A percentile compares a stretch with the other conserved stretches of the same genome.
phyloP scores from a whole-genome alignment of 2,113 vertebrate species.

The Pipa parva region DNA sequence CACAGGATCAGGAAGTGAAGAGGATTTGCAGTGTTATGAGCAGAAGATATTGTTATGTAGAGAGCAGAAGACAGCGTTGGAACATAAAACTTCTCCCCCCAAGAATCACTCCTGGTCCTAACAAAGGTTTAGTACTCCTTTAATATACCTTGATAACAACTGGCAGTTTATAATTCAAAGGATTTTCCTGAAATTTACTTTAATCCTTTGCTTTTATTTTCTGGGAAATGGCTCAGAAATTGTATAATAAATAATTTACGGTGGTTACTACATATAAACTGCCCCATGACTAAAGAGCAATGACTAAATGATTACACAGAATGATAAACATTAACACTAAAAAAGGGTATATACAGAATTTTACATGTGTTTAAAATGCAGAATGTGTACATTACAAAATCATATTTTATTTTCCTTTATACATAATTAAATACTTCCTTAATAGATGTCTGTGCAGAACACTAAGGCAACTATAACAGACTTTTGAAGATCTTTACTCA shows the following conservation, averaged over 20 bases:
- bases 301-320: slow-evolving; percentile 1
- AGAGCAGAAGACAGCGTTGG: too few relatives aligned
- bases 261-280: neutral
- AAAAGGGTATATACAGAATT: slow-evolving; percentile 7
- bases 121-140: too few relatives aligned
- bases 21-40: too few relatives aligned
- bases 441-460: neutral
- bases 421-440: slow-evolving; percentile 1
- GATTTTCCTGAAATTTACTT: neutral
- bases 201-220: neutral
- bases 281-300: neutral
- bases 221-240: slow-evolving; percentile 19
- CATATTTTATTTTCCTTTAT: slow-evolving; percentile 7
- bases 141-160: too few relatives aligned
- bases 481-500: too few relatives aligned
- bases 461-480: neutral
- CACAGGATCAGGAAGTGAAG: too few relatives aligned
- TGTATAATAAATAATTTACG: slow-evolving; percentile 14
- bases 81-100: too few relatives aligned
- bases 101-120: too few relatives aligned
- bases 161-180: neutral
- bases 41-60: too few relatives aligned
- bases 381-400: slow-evolving; percentile 2
- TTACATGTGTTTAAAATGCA: neutral
- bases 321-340: slow-evolving; percentile 16